Percentiles rank a stretch among this genome's conserved stretches.
Conservation (phyloP, 2,888 invertebrate species). For the Athalia circularis region DNA sequence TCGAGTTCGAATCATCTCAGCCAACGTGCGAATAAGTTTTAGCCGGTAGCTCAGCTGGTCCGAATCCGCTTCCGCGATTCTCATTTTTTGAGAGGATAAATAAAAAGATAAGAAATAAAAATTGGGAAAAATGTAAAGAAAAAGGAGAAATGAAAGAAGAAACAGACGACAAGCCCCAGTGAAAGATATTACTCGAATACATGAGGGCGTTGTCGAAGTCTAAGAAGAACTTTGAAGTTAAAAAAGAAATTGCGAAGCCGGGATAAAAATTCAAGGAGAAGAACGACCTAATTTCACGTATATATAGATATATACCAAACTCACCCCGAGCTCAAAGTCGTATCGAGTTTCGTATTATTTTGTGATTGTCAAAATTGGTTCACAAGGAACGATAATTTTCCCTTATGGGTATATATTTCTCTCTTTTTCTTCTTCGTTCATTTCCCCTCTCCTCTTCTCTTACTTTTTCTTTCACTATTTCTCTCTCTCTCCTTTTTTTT, state of each 20-base stretch:
- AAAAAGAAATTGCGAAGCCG: slow-evolving; percentile 16
- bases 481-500: background rate
- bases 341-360: slow-evolving; percentile 7
- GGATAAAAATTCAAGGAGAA: background rate
- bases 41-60: too few relatives aligned
- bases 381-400: background rate
- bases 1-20: too few relatives aligned
- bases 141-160: background rate
- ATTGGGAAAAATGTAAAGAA: background rate
- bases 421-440: background rate
- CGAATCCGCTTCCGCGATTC: background rate
- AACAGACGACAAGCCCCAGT: background rate
- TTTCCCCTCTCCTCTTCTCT: background rate
- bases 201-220: slow-evolving; percentile 7
- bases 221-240: slow-evolving; percentile 17
- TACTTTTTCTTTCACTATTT: background rate
- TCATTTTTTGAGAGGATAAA: background rate
- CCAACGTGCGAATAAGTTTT: too few relatives aligned
- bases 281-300: slow-evolving; percentile 18
- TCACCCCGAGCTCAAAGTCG: background rate
- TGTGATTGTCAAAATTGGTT: background rate
- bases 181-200: slow-evolving; percentile 17
- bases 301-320: background rate
- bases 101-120: background rate
- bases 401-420: background rate